phyloP scores from a whole-genome alignment of 2,113 vertebrate species.

The Corythoichthys haematopterus region DNA sequence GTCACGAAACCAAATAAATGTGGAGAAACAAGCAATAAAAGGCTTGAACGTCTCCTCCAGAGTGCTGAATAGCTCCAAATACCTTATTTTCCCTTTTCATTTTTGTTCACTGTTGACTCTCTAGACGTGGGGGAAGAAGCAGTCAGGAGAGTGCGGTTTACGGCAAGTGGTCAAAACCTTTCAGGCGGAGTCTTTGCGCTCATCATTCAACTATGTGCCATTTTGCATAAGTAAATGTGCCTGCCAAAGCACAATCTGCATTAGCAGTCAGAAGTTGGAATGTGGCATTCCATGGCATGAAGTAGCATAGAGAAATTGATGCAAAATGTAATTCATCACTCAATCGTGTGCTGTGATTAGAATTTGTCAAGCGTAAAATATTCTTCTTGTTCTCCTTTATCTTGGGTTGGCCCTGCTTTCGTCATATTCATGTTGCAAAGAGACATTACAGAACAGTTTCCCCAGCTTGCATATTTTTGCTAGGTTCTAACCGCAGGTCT shows the following conservation, averaged over 20 bases:
- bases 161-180: slow-evolving; percentile 39
- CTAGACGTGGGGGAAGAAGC: slow-evolving; percentile 49
- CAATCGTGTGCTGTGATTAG: neutral
- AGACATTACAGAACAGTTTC: neutral
- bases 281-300: slow-evolving; percentile 7
- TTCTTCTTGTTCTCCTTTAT: neutral
- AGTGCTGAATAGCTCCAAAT: slow-evolving; percentile 33
- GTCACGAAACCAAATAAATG: slow-evolving; percentile 19
- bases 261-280: slow-evolving; percentile 19
- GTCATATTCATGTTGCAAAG: neutral
- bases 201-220: slow-evolving; percentile 51
- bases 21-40: slow-evolving; percentile 1
- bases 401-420: neutral
- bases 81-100: slow-evolving; percentile 17
- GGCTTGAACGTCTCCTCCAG: slow-evolving; percentile 10
- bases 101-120: slow-evolving; percentile 45
- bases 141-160: slow-evolving; percentile 32
- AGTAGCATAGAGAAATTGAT: neutral
- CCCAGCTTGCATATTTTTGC: neutral
- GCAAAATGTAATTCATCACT: slow-evolving; percentile 2
- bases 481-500: too few species aligned
- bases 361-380: neutral
- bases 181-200: slow-evolving; percentile 34
- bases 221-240: slow-evolving; percentile 40
- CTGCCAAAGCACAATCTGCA: slow-evolving; percentile 41